Percentiles rank a stretch among this genome's conserved stretches.
Conservation (phyloP, 2,113 vertebrate genomes). For the Trogon surrucura region DNA sequence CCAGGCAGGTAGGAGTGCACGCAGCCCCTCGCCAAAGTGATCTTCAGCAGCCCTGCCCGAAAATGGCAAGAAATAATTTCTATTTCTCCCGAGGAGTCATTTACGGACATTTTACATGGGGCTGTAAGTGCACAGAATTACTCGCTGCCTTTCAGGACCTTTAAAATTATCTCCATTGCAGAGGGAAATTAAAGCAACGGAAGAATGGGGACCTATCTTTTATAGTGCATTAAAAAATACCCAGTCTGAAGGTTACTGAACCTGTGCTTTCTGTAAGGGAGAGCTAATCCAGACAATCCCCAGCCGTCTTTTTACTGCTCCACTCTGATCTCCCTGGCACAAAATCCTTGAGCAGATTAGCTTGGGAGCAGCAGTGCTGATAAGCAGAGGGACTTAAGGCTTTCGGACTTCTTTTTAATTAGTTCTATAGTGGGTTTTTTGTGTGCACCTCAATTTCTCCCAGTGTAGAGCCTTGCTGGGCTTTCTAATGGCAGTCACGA, state of each 20-base stretch:
- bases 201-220: slow-evolving; percentile 44
- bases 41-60: neutral
- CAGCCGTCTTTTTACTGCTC: slow-evolving; percentile 57
- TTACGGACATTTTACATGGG: slow-evolving; percentile 24
- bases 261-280: slow-evolving; percentile 60
- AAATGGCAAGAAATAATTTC: neutral
- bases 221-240: slow-evolving; percentile 32
- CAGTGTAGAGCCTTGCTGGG: neutral
- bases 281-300: slow-evolving; percentile 68
- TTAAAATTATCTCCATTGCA: slow-evolving; percentile 40
- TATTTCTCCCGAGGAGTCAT: slow-evolving; percentile 27
- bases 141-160: slow-evolving; percentile 49
- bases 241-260: slow-evolving; percentile 58
- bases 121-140: slow-evolving; percentile 37
- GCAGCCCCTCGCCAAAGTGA: neutral
- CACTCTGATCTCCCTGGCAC: slow-evolving; percentile 60
- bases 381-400: slow-evolving; percentile 56
- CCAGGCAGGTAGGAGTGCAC: neutral
- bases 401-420: slow-evolving; percentile 64
- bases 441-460: neutral
- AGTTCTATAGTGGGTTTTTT: neutral
- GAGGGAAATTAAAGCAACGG: slow-evolving; percentile 52
- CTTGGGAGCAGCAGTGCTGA: slow-evolving; percentile 56
- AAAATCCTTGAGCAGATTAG: slow-evolving; percentile 69
- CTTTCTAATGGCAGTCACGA: neutral